Evolutionary conservation across 2,888 invertebrate genomes (phyloP).

Genomic region (Pemphredon lugubris): DNA sequence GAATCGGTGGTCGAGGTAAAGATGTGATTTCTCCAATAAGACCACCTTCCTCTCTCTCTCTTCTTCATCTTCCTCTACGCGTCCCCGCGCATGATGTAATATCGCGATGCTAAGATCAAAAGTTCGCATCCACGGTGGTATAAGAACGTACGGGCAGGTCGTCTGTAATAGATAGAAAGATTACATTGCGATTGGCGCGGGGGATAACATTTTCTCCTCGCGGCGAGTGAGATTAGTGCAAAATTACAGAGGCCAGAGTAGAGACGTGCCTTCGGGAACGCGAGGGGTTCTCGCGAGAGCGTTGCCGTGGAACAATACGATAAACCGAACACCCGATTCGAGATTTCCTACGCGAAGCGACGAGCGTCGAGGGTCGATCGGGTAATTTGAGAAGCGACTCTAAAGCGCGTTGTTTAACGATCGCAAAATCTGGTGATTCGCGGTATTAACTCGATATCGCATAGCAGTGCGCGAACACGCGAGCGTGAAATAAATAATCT

Average conservation of each 20-base stretch:
- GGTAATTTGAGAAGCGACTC: no score
- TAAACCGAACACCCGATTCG: background rate
- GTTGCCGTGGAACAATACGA: constrained; percentile 3
- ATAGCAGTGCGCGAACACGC: background rate
- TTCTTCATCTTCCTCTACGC: constrained; percentile 11
- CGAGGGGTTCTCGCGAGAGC: constrained; percentile 56
- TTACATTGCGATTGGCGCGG: constrained; percentile 76
- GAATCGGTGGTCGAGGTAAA: background rate
- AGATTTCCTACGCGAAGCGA: no score
- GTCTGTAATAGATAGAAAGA: constrained; percentile 75
- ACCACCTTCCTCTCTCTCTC: constrained; percentile 10
- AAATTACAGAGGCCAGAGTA: constrained; percentile 75
- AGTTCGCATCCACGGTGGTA: constrained; percentile 51
- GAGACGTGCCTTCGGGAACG: constrained; percentile 69
- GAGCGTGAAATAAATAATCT: background rate
- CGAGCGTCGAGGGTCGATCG: no score
- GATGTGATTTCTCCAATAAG: constrained; percentile 29
- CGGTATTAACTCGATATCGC: no score
- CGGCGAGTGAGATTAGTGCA: constrained; percentile 73
- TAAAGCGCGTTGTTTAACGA: no score
- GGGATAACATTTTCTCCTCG: constrained; percentile 72
- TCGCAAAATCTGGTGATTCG: no score
- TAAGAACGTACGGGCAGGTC: constrained; percentile 27
- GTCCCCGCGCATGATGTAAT: constrained; percentile 41
- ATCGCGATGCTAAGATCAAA: constrained; percentile 58